Evolutionary conservation across 1,140 invertebrate species (phyloP).

Genomic region (Lordiphosa collinella): DNA sequence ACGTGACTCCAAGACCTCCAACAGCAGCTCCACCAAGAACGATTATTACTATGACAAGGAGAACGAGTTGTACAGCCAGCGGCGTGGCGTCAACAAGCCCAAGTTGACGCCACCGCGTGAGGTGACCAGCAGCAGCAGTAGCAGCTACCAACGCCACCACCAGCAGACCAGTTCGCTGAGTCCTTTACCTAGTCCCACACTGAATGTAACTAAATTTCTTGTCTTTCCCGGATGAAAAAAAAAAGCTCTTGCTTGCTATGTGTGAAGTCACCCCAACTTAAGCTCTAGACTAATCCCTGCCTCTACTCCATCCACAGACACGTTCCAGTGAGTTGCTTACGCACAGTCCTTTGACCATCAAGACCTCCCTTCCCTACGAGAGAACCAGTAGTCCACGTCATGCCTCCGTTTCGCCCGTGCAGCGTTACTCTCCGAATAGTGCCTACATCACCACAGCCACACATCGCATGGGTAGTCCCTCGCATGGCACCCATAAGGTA

Average conservation of each 20-base stretch:
- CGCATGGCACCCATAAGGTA: conserved; percentile 62
- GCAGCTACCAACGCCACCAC: conserved; percentile 30
- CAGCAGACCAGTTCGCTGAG: conserved; percentile 63
- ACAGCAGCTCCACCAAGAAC: conserved; percentile 67
- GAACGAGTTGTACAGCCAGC: conserved; percentile 67
- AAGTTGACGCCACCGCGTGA: conserved; percentile 69
- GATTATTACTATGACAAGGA: conserved; percentile 80
- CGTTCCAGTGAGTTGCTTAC: conserved; percentile 71
- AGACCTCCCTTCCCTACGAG: conserved; percentile 73
- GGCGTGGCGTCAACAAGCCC: conserved; percentile 47
- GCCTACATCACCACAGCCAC: conserved; percentile 74
- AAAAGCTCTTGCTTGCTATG: conserved; percentile 22
- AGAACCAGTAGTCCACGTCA: conserved; percentile 64
- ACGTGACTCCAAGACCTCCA: conserved; percentile 72
- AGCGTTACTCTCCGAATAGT: conserved; percentile 69
- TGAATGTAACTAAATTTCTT: conserved; percentile 78
- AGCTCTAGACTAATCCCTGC: neutral
- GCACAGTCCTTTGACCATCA: conserved; percentile 77
- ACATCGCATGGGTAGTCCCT: conserved; percentile 74
- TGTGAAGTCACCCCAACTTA: neutral
- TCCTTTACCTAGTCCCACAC: conserved; percentile 76
- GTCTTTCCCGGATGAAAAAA: conserved; percentile 20
- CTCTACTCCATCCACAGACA: conserved; percentile 40
- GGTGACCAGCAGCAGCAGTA: conserved; percentile 36
- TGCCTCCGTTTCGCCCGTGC: conserved; percentile 70